phyloP scores from a whole-genome alignment of 2,113 vertebrate genomes.

The Actinemys pallida region DNA sequence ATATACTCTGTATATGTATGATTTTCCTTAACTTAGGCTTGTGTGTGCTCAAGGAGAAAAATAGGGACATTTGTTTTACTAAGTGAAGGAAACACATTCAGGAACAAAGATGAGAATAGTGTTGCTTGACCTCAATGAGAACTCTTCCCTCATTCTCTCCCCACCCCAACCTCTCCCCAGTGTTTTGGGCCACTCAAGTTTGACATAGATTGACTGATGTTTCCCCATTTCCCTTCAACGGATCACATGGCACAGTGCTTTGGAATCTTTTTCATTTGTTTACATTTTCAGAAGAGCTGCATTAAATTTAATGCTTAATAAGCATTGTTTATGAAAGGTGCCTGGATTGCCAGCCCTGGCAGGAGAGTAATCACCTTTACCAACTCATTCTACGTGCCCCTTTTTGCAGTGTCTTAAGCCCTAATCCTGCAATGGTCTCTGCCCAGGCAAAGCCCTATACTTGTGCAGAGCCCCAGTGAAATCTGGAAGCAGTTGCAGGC shows the following conservation, averaged over 20 bases:
- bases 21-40: not conserved
- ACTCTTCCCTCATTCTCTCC: not conserved
- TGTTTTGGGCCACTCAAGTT: not conserved
- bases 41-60: not conserved
- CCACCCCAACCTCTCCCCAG: not conserved
- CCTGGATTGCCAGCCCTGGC: not conserved
- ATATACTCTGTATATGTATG: fast-evolving
- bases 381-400: fast-evolving
- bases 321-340: not conserved
- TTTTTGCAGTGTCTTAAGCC: not conserved
- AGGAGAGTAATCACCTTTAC: not conserved
- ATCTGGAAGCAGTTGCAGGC: not conserved
- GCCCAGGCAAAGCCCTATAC: not conserved
- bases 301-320: not conserved
- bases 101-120: not conserved
- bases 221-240: not conserved
- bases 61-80: not conserved
- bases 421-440: too few relatives aligned
- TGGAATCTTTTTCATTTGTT: not conserved
- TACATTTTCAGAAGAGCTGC: not conserved
- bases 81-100: not conserved
- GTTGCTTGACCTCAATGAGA: too few relatives aligned
- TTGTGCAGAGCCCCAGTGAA: not conserved
- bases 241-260: not conserved
- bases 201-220: not conserved